Conservation (phyloP, 2,113 vertebrate species). For the Fregetta grallaria region DNA sequence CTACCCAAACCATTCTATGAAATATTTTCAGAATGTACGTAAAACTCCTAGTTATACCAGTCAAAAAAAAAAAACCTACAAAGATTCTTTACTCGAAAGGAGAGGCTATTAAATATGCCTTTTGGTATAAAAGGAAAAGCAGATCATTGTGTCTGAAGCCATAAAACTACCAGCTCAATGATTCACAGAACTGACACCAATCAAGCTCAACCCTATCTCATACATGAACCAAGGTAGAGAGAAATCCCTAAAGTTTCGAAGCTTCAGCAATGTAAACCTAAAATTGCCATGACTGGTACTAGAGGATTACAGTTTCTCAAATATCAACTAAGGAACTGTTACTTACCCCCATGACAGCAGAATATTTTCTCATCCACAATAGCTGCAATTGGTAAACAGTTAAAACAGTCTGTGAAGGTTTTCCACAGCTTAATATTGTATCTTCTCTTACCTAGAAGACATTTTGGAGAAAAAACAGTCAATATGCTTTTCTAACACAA, state of each 20-base stretch:
- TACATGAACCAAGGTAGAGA: neutral
- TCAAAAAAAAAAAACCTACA: neutral
- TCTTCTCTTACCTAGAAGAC: slow-evolving; percentile 90
- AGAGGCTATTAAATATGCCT: neutral
- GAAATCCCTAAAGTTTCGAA: neutral
- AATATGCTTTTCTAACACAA: neutral
- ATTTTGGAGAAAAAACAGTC: neutral
- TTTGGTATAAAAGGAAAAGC: neutral
- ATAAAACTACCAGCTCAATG: neutral
- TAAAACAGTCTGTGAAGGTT: slow-evolving; percentile 99
- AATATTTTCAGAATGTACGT: neutral
- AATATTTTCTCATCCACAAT: slow-evolving; percentile 99
- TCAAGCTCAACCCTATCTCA: neutral
- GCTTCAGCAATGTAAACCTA: neutral
- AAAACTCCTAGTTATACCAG: neutral
- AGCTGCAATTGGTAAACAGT: slow-evolving; percentile 97
- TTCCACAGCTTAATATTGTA: slow-evolving; percentile 99
- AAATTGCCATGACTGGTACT: neutral
- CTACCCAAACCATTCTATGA: neutral
- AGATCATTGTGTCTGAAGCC: neutral
- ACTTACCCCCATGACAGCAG: slow-evolving; percentile 95
- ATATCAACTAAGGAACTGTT: neutral
- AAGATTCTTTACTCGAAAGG: neutral
- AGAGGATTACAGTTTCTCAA: neutral
- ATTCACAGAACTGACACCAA: neutral